phyloP scores from a whole-genome alignment of 2,797 vertebrate genomes.

The Siniperca undulata region DNA sequence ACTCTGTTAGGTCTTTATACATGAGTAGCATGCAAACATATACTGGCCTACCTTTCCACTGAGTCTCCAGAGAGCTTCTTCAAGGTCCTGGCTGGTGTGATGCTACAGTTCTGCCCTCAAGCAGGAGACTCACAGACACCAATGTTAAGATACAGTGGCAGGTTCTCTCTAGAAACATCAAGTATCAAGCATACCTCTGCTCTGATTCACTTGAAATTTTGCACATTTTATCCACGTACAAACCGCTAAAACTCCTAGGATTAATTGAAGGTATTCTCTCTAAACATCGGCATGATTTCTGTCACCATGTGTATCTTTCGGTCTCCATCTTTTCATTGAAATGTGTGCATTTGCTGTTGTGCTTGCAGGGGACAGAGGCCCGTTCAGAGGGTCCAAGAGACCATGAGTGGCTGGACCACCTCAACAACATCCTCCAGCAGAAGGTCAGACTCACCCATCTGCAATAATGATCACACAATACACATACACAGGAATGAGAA shows the following conservation, averaged over 20 bases:
- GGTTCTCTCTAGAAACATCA: constrained; percentile 42
- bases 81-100: constrained; percentile 69
- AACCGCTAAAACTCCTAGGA: not conserved
- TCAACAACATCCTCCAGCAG: constrained; percentile 90
- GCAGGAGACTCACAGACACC: constrained; percentile 51
- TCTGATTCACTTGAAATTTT: constrained; percentile 19
- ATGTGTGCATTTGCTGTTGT: constrained; percentile 45
- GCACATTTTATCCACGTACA: not conserved
- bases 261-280: not conserved
- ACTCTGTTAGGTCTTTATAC: constrained; percentile 68
- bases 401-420: constrained; percentile 88
- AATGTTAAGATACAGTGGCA: constrained; percentile 38
- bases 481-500: not conserved
- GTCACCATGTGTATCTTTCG: not conserved
- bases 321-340: constrained; percentile 13
- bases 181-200: constrained; percentile 4
- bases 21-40: constrained; percentile 69
- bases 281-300: not conserved
- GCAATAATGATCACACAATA: constrained; percentile 1
- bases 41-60: constrained; percentile 58
- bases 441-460: constrained; percentile 82
- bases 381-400: constrained; percentile 81
- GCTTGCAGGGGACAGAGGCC: constrained; percentile 80
- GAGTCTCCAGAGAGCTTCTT: constrained; percentile 64
- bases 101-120: constrained; percentile 62